A percentile compares a stretch with the other conserved stretches of the same genome.
Conservation (phyloP, 2,113 vertebrate genomes). For the Vulpes ferrilata region DNA sequence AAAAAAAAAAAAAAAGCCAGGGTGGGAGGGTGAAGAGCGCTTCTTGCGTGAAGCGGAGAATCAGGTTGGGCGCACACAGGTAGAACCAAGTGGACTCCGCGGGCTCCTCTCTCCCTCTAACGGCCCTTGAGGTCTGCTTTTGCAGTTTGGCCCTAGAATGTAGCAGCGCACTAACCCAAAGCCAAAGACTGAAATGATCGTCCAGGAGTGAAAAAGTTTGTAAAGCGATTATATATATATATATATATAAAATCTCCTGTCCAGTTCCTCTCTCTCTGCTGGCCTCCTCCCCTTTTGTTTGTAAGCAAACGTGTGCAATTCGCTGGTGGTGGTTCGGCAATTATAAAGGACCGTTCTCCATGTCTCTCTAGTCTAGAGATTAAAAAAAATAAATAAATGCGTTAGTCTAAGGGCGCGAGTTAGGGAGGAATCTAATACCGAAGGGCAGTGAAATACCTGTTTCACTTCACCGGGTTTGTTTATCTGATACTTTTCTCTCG, state of each 20-base stretch:
- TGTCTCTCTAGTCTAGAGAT: neutral
- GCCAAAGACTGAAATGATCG: neutral
- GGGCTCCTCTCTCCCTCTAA: neutral
- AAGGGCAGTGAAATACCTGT: neutral
- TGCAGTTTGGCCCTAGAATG: neutral
- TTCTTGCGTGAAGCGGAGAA: slow-evolving; percentile 5
- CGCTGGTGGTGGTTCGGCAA: too few species aligned
- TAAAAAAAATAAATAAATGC: neutral
- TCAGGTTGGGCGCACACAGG: slow-evolving; percentile 58
- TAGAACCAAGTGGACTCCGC: slow-evolving; percentile 19
- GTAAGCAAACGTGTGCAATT: neutral
- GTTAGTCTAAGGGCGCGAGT: neutral
- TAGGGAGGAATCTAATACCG: neutral
- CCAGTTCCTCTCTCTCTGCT: neutral
- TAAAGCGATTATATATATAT: neutral
- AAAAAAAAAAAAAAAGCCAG: neutral
- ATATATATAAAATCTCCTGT: neutral
- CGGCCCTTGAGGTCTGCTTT: neutral
- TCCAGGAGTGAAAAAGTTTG: neutral
- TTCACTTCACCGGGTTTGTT: slow-evolving; percentile 3
- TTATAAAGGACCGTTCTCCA: neutral
- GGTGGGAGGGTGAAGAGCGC: slow-evolving; percentile 17
- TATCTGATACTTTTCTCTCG: slow-evolving; percentile 35
- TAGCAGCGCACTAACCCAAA: slow-evolving; percentile 25
- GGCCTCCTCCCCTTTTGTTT: slow-evolving; percentile 20